Conservation (phyloP, 2,113 vertebrate genomes). For the Diglossa brunneiventris region DNA sequence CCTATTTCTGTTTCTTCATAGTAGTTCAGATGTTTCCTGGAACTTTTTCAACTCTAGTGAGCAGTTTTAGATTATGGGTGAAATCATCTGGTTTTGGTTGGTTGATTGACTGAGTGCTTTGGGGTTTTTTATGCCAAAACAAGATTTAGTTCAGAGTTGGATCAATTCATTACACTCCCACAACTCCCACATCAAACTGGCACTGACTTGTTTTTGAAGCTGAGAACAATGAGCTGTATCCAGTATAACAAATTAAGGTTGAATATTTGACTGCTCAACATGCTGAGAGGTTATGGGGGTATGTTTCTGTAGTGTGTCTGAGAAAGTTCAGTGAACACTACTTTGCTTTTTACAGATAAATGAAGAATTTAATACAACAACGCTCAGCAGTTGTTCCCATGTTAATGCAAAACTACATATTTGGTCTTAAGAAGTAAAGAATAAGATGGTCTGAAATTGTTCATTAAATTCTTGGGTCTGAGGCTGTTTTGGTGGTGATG, state of each 20-base stretch:
- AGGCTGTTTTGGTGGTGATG: background rate
- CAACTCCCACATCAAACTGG: slow-evolving; percentile 15
- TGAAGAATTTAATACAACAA: background rate
- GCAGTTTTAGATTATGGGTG: background rate
- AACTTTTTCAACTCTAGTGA: background rate
- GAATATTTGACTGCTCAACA: background rate
- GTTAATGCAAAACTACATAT: background rate
- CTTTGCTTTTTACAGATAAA: background rate
- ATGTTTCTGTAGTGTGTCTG: background rate
- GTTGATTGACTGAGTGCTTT: background rate
- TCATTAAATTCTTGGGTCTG: background rate
- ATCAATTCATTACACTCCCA: slow-evolving; percentile 13
- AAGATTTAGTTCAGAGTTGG: background rate
- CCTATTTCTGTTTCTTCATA: background rate
- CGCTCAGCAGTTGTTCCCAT: background rate
- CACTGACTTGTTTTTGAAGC: background rate
- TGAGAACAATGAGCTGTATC: slow-evolving; percentile 8
- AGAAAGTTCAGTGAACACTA: background rate
- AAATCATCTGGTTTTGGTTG: background rate
- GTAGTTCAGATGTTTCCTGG: background rate
- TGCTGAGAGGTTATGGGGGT: background rate
- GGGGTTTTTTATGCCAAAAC: background rate
- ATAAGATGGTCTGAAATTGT: background rate
- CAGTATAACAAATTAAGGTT: slow-evolving; percentile 13
- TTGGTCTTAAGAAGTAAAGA: background rate